A percentile compares a stretch with the other conserved stretches of the same genome.
phyloP scores from a whole-genome alignment of 2,888 invertebrate genomes.

The Agrilus cyanescens region DNA sequence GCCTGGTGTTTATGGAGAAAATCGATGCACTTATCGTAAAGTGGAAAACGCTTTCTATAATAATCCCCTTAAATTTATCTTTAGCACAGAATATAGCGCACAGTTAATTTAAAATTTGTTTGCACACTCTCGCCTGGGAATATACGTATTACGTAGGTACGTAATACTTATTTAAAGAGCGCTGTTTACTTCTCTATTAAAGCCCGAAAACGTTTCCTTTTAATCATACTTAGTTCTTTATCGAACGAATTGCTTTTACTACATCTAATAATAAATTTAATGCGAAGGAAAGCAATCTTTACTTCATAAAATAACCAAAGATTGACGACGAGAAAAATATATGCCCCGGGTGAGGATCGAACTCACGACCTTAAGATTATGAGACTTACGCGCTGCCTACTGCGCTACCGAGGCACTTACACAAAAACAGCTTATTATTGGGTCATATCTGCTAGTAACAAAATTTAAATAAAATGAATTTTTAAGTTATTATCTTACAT shows the following conservation, averaged over 20 bases:
- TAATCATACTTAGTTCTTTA: too few relatives aligned
- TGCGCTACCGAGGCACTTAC: slow-evolving; percentile 63
- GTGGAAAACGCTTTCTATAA: slow-evolving; percentile 33
- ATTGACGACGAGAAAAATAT: slow-evolving; percentile 23
- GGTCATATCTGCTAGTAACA: too few relatives aligned
- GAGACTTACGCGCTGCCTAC: slow-evolving; percentile 85
- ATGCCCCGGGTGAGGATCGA: slow-evolving; percentile 88
- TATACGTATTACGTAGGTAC: too few relatives aligned
- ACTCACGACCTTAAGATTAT: slow-evolving; percentile 92
- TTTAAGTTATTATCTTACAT: too few relatives aligned
- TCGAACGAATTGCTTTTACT: too few relatives aligned
- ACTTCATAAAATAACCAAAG: too few relatives aligned
- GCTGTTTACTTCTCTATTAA: slow-evolving; percentile 24
- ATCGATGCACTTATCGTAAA: slow-evolving; percentile 33
- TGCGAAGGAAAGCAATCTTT: too few relatives aligned
- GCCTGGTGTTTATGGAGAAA: slow-evolving; percentile 30
- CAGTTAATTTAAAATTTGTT: slow-evolving; percentile 31
- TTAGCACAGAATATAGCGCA: slow-evolving; percentile 25
- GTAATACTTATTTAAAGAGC: slow-evolving; percentile 28
- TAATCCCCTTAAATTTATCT: slow-evolving; percentile 35
- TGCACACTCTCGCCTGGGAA: slow-evolving; percentile 18
- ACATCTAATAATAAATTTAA: too few relatives aligned
- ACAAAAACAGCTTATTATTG: too few relatives aligned
- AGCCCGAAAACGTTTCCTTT: too few relatives aligned
- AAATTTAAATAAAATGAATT: too few relatives aligned